Evolutionary conservation across 37 sponge, comb jelly and placozoan genomes (phyloP).

Genomic region (Geodia barretti): DNA sequence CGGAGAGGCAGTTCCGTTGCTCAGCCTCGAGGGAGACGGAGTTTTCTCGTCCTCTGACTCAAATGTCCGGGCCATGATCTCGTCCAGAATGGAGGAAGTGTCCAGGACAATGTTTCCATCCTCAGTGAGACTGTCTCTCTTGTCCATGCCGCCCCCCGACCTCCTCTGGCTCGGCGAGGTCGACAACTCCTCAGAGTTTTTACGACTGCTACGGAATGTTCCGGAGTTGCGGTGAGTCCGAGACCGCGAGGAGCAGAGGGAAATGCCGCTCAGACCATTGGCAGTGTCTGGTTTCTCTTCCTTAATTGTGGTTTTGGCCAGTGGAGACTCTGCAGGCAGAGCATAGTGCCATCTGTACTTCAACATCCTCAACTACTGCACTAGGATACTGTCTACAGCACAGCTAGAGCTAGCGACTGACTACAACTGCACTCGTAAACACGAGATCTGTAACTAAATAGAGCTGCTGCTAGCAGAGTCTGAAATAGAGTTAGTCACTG

Average conservation of each 20-base stretch:
- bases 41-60: not conserved
- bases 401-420: too few species aligned
- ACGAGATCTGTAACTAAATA: too few species aligned
- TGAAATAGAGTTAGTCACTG: too few species aligned
- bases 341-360: not conserved
- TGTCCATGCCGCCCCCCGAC: not conserved
- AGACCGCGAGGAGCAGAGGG: constrained; percentile 2
- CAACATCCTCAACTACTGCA: too few species aligned
- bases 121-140: not conserved
- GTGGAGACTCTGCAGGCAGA: not conserved
- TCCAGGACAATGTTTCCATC: constrained; percentile 24
- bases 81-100: constrained; percentile 5
- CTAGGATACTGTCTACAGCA: too few species aligned
- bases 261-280: not conserved
- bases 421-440: too few species aligned
- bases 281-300: not conserved
- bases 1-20: not conserved
- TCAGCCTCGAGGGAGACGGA: not conserved
- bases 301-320: not conserved
- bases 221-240: not conserved
- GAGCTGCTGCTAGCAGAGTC: too few species aligned
- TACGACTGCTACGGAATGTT: not conserved
- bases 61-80: not conserved
- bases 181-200: not conserved
- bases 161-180: not conserved